Percentiles rank a stretch among this genome's conserved stretches.
These are phyloP conservation scores for Paramacrobiotus metropolitanus DNA, from an alignment of 1,140 invertebrate genomes.

Conservation along the genomic window DNA sequence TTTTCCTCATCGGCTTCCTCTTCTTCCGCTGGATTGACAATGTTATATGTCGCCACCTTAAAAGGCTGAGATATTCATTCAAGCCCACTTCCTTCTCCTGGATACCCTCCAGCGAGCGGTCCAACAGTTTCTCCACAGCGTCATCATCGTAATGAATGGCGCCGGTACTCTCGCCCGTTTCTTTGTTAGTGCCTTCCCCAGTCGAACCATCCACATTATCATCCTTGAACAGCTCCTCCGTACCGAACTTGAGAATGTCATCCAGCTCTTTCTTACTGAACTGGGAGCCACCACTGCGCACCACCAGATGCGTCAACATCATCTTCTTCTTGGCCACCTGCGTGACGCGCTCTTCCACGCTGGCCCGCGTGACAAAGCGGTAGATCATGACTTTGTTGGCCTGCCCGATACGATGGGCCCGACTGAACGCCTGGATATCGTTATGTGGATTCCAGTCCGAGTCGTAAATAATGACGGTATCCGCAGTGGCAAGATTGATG, in stretches of 20 bases:
- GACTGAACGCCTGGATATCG: constrained; percentile 94
- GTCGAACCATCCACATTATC: constrained; percentile 25
- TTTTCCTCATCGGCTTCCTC: constrained; percentile 61
- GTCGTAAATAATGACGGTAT: constrained; percentile 97
- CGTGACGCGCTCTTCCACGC: constrained; percentile 93
- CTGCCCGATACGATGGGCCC: constrained; percentile 97
- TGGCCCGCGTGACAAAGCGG: constrained; percentile 95
- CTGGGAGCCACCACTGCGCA: constrained; percentile 66
- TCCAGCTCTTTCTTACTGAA: constrained; percentile 98
- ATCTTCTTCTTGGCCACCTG: constrained; percentile 96
- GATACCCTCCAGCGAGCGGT: constrained; percentile 73
- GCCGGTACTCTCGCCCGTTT: constrained; percentile 12
- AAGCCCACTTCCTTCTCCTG: constrained; percentile 97
- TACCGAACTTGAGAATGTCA: constrained; percentile 95
- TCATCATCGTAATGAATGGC: constrained; percentile 90
- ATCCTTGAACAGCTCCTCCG: constrained; percentile 91
- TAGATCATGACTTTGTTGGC: constrained; percentile 99
- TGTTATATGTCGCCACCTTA: constrained; percentile 79
- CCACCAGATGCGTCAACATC: constrained; percentile 99
- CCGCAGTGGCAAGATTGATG: constrained; percentile 95
- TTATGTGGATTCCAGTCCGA: constrained; percentile 99
- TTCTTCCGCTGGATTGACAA: constrained; percentile 23
- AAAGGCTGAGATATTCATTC: constrained; percentile 96
- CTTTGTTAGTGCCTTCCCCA: constrained; percentile 12
- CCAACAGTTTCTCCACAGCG: constrained; percentile 71